These are phyloP conservation scores for Gambusia affinis DNA, from an alignment of 2,113 vertebrate species.

Conservation along the genomic window DNA sequence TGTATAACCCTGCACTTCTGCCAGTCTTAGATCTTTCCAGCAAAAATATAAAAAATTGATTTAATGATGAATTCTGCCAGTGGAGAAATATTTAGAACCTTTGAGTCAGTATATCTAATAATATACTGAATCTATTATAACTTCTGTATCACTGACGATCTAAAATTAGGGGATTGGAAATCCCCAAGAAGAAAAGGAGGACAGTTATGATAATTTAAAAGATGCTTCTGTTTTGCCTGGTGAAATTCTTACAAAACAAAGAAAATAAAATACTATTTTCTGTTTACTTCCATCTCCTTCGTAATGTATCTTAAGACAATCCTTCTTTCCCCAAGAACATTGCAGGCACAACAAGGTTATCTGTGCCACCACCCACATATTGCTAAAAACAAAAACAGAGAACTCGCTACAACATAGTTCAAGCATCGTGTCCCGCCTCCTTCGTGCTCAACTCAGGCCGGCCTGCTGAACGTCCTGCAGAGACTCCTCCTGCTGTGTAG, in stretches of 20 bases:
- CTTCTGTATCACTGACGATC: no score
- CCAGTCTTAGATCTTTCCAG: not conserved
- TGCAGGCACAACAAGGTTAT: not conserved
- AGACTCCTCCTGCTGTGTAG: slow-evolving; percentile 8
- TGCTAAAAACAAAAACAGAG: not conserved
- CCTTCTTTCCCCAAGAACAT: not conserved
- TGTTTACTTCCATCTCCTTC: not conserved
- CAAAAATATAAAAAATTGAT: not conserved
- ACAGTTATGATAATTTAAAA: no score
- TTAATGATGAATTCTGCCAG: not conserved
- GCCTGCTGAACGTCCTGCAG: slow-evolving; percentile 1
- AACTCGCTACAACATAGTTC: not conserved
- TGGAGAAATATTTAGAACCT: not conserved
- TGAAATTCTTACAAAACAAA: not conserved
- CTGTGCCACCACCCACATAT: not conserved
- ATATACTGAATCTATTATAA: no score
- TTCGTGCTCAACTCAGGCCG: not conserved
- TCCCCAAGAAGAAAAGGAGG: no score
- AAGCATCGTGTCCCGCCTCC: not conserved
- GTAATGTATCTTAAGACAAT: not conserved
- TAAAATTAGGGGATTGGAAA: no score
- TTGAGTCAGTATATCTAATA: not conserved
- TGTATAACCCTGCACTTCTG: no score
- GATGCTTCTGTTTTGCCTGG: no score
- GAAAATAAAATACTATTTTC: not conserved